Percentiles rank a stretch among this genome's conserved stretches.
These are phyloP conservation scores for Strongylocentrotus purpuratus DNA, from an alignment of 35 echinoderm and acorn worm species.

Conservation along the genomic window DNA sequence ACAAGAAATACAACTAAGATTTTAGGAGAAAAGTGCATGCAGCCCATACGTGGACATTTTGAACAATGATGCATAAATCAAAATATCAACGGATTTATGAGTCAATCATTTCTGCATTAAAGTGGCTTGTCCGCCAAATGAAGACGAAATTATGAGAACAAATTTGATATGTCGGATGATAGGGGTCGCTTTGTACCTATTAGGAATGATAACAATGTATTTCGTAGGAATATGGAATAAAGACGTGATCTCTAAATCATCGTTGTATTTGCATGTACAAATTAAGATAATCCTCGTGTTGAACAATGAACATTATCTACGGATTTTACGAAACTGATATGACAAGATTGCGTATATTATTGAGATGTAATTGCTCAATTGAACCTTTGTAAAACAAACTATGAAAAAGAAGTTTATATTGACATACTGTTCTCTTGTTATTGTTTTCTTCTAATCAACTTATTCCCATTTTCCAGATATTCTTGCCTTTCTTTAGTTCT, in stretches of 20 bases:
- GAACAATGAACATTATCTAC: neutral
- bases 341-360: neutral
- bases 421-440: too few relatives aligned
- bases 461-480: too few relatives aligned
- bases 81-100: neutral
- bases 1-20: neutral
- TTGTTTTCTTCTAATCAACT: too few relatives aligned
- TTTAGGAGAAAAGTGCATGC: too few relatives aligned
- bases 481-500: too few relatives aligned
- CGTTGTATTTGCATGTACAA: neutral
- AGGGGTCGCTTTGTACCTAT: neutral
- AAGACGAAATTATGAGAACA: neutral
- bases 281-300: neutral
- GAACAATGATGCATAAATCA: neutral
- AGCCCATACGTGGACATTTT: too few relatives aligned
- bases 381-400: too few relatives aligned
- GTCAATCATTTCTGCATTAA: neutral
- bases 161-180: neutral
- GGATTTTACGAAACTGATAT: neutral
- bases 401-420: too few relatives aligned
- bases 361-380: neutral
- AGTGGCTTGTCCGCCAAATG: neutral
- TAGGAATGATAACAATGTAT: neutral
- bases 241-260: neutral
- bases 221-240: neutral